Evolutionary conservation across 2,797 vertebrate species (phyloP), one percentile per base, ranked within the genome.

Genomic region (Poecilia picta): DNA sequence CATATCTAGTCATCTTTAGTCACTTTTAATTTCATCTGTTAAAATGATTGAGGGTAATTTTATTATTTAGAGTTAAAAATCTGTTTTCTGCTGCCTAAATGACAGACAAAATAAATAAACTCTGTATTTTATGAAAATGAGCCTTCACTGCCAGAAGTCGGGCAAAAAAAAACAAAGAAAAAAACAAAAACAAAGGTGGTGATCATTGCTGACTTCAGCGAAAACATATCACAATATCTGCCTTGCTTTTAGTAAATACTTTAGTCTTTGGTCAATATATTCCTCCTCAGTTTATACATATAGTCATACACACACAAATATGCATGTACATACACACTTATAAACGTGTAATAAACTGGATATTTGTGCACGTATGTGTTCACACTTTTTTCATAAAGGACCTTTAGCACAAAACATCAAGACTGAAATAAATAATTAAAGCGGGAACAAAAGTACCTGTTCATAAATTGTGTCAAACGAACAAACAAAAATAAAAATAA

Each of bases 191-290:
- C 78, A 88, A 55, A 86, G 80, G 84, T 51, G 76, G 87, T 77
- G 80, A 91, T 92, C 89, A 84, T 83, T 89, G 90, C 90, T 91
- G 82, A 91, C 89, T 88, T 89, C 77, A 88, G 88, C 85, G 73
- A 92, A 81, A 91, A 94, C 92, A 90, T 86, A 90, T 91, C 86
- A 91, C 93, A 89, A 94, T 85, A 59, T 93, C 90, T 91, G 89
- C 86, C 86, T 93, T 94, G 89, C 89, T 94, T 94, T 93, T 93
- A 93, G 93, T 94, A 95, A 95, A 95, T 95, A 95, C 93, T 96
- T 95, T 95, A 93, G 95, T 96, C 95, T 96, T 96, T 96, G 96
- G 96, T 96, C 95, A 93, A 95, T 95, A 94, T 94, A 93, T 89
- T 94, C 89, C 91, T 94, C 90, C 86, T 93, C 91, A 88, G 88